Percentiles rank a stretch among this genome's conserved stretches.
Conservation (phyloP, 2,113 vertebrate species). For the Leptobrachium leishanense region DNA sequence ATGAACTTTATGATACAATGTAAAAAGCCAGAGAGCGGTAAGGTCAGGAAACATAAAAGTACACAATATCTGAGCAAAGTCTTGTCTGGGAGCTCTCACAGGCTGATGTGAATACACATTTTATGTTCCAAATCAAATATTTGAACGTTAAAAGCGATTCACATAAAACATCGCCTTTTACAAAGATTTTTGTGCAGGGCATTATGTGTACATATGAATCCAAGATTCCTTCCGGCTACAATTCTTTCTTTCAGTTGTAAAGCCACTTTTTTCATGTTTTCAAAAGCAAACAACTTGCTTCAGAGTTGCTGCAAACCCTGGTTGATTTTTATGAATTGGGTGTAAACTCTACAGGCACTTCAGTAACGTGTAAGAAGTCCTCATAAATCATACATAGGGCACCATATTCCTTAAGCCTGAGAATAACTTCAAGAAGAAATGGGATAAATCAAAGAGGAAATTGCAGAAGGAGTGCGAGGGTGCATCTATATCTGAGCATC, state of each 20-base stretch:
- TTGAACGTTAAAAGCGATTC: constrained; percentile 32
- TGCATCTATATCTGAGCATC: constrained; percentile 41
- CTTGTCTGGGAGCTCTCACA: constrained; percentile 9
- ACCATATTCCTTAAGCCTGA: constrained; percentile 28
- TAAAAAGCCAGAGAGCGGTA: not conserved
- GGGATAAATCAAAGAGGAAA: constrained; percentile 36
- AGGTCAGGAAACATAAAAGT: constrained; percentile 29
- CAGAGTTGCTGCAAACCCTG: constrained; percentile 11
- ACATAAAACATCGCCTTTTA: constrained; percentile 28
- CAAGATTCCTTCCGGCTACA: constrained; percentile 30
- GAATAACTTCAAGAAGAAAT: constrained; percentile 29
- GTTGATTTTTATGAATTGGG: constrained; percentile 31
- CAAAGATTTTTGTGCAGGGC: constrained; percentile 27
- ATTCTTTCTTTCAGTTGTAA: constrained; percentile 28
- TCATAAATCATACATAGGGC: constrained; percentile 33
- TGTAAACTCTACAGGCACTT: constrained; percentile 38
- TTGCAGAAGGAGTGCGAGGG: constrained; percentile 28
- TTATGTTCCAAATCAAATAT: constrained; percentile 38
- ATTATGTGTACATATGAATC: constrained; percentile 27
- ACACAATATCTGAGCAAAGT: constrained; percentile 8
- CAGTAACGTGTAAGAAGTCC: constrained; percentile 38
- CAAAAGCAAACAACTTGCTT: constrained; percentile 42
- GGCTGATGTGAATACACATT: constrained; percentile 15
- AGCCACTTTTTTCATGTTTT: constrained; percentile 28
- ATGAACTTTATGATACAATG: not conserved